These are phyloP conservation scores for Podocnemis expansa DNA, from an alignment of 2,113 vertebrate genomes.

Conservation along the genomic window DNA sequence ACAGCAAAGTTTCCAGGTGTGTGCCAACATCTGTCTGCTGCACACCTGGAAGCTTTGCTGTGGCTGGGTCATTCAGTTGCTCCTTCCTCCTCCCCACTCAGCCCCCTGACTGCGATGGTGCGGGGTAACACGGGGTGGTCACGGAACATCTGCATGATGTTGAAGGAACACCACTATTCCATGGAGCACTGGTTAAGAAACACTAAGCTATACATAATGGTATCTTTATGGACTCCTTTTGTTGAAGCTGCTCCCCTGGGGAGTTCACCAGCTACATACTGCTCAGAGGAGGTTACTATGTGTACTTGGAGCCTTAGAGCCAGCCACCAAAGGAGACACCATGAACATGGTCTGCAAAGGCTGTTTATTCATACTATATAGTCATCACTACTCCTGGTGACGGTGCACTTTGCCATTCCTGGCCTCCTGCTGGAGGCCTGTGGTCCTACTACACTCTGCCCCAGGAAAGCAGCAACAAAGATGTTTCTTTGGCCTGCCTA, in stretches of 20 bases:
- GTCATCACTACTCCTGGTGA: neutral
- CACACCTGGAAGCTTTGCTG: no score
- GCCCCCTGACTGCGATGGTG: no score
- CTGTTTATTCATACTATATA: neutral
- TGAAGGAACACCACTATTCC: no score
- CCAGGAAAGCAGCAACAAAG: neutral
- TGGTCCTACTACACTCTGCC: neutral
- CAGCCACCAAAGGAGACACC: neutral
- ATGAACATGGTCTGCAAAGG: neutral
- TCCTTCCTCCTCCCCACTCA: no score
- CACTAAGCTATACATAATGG: no score
- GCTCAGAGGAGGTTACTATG: neutral
- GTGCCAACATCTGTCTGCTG: no score
- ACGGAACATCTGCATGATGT: no score
- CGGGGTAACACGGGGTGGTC: no score
- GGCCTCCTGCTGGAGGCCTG: neutral
- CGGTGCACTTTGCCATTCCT: neutral
- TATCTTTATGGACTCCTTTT: neutral
- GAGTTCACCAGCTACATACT: neutral
- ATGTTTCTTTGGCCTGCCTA: neutral
- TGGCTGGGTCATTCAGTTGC: no score
- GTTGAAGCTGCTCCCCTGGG: neutral
- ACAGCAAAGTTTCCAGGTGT: no score
- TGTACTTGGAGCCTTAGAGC: neutral
- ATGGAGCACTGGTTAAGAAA: no score